Conservation (phyloP, 2,888 invertebrate species). For the Trichacis sp. region DNA sequence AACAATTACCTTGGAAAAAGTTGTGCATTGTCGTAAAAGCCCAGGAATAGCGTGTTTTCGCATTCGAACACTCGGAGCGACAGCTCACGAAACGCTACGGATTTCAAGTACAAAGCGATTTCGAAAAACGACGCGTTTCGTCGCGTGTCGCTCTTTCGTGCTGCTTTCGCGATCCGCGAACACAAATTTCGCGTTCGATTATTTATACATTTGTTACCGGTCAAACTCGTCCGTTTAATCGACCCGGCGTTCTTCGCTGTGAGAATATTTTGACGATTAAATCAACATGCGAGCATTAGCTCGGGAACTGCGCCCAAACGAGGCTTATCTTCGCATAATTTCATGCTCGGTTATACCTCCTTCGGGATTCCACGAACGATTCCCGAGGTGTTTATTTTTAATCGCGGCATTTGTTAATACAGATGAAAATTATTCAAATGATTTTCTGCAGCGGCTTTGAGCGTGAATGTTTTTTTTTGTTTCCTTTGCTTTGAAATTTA, state of each 20-base stretch:
- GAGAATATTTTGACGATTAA: conserved; percentile 8
- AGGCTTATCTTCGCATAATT: conserved; percentile 10
- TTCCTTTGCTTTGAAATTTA: background rate
- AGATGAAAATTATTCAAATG: conserved; percentile 17
- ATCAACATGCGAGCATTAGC: background rate
- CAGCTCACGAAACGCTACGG: conserved; percentile 45
- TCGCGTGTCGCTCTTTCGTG: conserved; percentile 31
- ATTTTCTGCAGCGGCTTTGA: background rate
- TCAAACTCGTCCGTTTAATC: conserved; percentile 1
- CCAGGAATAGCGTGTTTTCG: conserved; percentile 22
- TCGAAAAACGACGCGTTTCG: conserved; percentile 44
- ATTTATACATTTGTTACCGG: conserved; percentile 4
- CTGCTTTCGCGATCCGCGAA: background rate
- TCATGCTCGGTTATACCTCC: conserved; percentile 1
- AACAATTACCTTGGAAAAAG: conserved; percentile 30
- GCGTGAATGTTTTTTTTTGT: background rate
- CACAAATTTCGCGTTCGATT: background rate
- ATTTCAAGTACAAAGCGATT: conserved; percentile 54
- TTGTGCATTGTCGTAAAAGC: conserved; percentile 18
- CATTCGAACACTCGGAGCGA: conserved; percentile 33
- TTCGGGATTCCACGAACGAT: conserved; percentile 5
- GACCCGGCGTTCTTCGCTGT: conserved; percentile 6
- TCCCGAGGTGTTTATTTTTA: conserved; percentile 2
- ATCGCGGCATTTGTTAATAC: conserved; percentile 16
- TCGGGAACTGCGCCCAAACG: background rate